phyloP scores from a whole-genome alignment of 2,113 vertebrate species.

The Bubalus kerabau region DNA sequence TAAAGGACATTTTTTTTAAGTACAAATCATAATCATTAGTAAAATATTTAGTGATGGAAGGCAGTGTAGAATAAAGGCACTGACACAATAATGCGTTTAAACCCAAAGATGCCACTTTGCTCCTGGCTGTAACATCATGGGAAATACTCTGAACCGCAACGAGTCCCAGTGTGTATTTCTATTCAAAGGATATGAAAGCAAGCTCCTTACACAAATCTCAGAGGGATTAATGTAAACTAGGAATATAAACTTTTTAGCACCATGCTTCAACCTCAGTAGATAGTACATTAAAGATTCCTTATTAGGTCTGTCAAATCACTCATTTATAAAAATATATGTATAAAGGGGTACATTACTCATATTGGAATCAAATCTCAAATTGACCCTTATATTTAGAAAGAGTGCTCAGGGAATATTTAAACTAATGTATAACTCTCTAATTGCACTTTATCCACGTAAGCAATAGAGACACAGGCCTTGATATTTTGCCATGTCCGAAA shows the following conservation, averaged over 20 bases:
- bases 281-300: background rate
- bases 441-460: background rate
- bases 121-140: background rate
- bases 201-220: background rate
- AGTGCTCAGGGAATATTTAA: background rate
- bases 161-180: background rate
- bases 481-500: conserved; percentile 34
- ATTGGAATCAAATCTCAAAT: background rate
- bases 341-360: background rate
- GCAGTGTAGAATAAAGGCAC: background rate
- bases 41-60: background rate
- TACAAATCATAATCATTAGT: background rate
- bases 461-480: background rate
- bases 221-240: background rate
- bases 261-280: background rate
- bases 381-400: background rate
- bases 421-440: background rate
- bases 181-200: background rate
- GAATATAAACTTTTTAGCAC: background rate
- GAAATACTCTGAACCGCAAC: background rate
- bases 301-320: background rate
- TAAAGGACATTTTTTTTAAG: background rate
- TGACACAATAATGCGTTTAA: background rate
- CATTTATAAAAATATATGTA: background rate
- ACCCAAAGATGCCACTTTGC: background rate